A percentile compares a stretch with the other conserved stretches of the same genome.
These are phyloP conservation scores for Tursiops truncatus DNA, from an alignment of 2,113 vertebrate genomes.

Conservation along the genomic window DNA sequence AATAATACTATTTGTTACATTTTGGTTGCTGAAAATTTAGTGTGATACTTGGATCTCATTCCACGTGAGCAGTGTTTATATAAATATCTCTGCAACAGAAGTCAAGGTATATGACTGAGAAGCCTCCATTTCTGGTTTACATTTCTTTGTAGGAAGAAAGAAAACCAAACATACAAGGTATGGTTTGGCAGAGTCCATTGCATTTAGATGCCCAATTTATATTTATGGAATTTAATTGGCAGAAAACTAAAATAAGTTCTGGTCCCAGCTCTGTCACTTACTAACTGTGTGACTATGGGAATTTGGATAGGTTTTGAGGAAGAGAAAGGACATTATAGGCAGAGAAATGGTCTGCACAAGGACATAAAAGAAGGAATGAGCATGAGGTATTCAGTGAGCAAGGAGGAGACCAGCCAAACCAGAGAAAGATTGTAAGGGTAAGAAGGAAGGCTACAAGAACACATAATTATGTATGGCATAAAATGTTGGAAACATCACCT, in stretches of 20 bases:
- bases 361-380: neutral
- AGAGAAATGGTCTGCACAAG: neutral
- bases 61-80: neutral
- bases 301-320: neutral
- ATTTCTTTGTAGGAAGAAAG: neutral
- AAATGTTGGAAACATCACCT: neutral
- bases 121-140: neutral
- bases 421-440: neutral
- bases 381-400: neutral
- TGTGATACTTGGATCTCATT: neutral
- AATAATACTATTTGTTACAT: neutral
- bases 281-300: neutral
- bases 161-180: neutral
- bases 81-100: neutral
- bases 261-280: neutral
- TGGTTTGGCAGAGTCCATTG: neutral
- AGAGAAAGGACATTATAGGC: neutral
- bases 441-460: neutral
- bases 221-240: slow-evolving; percentile 20
- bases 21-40: slow-evolving; percentile 7
- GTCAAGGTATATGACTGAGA: neutral
- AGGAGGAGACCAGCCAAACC: neutral
- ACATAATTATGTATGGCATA: neutral
- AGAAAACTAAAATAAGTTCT: slow-evolving; percentile 35
- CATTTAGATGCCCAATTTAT: neutral